Percentiles rank a stretch among this genome's conserved stretches.
phyloP scores from a whole-genome alignment of 2,888 invertebrate species.

The Oscheius myriophilus region DNA sequence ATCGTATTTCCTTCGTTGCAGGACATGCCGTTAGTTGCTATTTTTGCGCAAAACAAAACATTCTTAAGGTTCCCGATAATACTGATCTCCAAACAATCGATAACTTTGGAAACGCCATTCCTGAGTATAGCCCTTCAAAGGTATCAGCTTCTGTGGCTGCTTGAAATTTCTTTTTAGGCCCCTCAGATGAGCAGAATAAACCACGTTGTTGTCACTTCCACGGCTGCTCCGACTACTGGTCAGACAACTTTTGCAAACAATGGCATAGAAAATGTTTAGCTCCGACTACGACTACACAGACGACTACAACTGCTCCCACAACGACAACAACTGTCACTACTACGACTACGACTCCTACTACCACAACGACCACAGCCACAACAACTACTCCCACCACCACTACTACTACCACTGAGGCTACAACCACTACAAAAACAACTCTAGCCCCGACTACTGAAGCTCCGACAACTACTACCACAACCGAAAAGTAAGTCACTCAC shows the following conservation, averaged over 20 bases:
- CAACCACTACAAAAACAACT: slow-evolving; percentile 19
- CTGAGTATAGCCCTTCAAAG: slow-evolving; percentile 24
- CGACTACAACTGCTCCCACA: slow-evolving; percentile 1
- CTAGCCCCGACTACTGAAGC: slow-evolving; percentile 32
- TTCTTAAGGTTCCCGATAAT: too few species aligned
- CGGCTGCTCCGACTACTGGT: background rate
- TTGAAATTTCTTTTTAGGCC: too few species aligned
- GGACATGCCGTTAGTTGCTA: too few species aligned
- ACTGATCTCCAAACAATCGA: slow-evolving; percentile 9
- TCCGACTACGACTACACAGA: background rate
- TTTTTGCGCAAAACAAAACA: too few species aligned
- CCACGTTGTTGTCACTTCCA: too few species aligned
- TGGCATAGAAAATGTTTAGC: background rate
- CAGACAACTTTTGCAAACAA: slow-evolving; percentile 6
- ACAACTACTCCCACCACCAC: slow-evolving; percentile 24
- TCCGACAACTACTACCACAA: slow-evolving; percentile 4
- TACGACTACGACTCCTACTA: slow-evolving; percentile 28
- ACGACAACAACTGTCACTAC: slow-evolving; percentile 22
- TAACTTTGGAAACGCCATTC: slow-evolving; percentile 22
- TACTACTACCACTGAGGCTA: slow-evolving; percentile 16
- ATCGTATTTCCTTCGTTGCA: too few species aligned
- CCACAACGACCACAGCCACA: slow-evolving; percentile 22
- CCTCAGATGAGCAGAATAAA: too few species aligned
- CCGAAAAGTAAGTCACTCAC: slow-evolving; percentile 9
- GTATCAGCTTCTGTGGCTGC: too few species aligned